Evolutionary conservation across 2,797 vertebrate species (phyloP).

Genomic region (Cichlasoma orientale): DNA sequence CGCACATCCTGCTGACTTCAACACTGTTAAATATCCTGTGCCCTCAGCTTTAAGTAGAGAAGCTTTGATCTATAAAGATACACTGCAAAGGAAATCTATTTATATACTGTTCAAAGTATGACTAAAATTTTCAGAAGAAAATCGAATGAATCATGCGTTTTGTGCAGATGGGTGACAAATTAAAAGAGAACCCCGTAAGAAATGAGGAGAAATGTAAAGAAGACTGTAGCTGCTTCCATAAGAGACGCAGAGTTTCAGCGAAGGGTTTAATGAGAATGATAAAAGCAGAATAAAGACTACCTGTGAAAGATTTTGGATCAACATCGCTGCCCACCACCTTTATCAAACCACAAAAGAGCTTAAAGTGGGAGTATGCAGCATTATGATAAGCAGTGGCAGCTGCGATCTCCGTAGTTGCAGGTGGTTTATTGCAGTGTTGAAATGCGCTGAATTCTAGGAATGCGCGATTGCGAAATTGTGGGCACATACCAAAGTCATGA

Average conservation of each 20-base stretch:
- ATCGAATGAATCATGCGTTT: background rate
- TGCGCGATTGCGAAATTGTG: background rate
- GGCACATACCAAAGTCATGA: background rate
- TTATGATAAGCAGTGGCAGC: no score
- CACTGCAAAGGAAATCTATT: background rate
- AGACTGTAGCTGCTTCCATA: no score
- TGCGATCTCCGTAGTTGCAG: no score
- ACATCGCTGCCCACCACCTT: no score
- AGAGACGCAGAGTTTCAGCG: no score
- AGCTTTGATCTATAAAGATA: slow-evolving; percentile 1
- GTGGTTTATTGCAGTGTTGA: no score
- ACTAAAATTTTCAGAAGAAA: background rate
- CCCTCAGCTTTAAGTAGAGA: background rate
- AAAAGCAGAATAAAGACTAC: no score
- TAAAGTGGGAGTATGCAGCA: no score
- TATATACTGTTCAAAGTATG: background rate
- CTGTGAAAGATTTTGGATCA: no score
- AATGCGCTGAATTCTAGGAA: background rate
- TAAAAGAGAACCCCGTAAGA: background rate
- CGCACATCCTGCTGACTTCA: slow-evolving; percentile 38
- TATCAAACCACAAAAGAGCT: no score
- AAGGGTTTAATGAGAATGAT: no score
- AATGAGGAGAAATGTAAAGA: background rate
- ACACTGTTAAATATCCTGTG: slow-evolving; percentile 17
- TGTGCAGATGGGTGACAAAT: background rate